Evolutionary conservation across 2,113 vertebrate genomes (phyloP).

Genomic region (Microcebus lehilahytsara): DNA sequence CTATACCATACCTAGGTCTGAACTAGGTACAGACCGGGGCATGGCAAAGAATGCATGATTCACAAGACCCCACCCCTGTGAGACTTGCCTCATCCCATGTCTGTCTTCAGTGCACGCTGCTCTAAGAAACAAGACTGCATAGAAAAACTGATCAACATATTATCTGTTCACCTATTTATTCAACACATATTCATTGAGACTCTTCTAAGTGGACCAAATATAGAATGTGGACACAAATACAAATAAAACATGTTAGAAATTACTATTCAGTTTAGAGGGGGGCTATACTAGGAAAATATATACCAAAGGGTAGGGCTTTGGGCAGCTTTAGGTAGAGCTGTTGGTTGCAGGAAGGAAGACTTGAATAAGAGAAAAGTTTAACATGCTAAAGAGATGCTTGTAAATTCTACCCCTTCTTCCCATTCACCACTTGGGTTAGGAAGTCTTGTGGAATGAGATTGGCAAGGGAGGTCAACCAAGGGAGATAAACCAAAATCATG

Average conservation of each 20-base stretch:
- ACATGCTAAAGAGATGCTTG: background rate
- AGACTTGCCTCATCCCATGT: too few species aligned
- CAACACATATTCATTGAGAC: background rate
- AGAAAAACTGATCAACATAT: background rate
- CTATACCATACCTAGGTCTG: background rate
- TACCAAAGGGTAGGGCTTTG: background rate
- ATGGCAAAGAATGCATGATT: background rate
- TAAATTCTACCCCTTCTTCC: background rate
- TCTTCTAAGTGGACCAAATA: background rate
- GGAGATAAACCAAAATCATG: background rate
- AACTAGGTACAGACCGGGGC: background rate
- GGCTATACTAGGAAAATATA: background rate
- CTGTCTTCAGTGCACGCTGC: background rate
- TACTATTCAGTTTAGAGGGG: background rate
- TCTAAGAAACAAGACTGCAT: too few species aligned
- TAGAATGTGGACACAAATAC: background rate
- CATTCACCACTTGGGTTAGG: background rate
- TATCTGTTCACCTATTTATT: background rate
- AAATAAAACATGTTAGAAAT: background rate
- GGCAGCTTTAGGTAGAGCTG: accelerated
- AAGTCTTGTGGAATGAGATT: background rate
- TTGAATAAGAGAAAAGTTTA: background rate
- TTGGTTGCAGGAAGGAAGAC: background rate
- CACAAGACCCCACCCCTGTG: background rate
- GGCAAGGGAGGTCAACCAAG: background rate